Base-by-base conservation (phyloP, 2,113 vertebrate genomes). In the Promerops cafer region DNA sequence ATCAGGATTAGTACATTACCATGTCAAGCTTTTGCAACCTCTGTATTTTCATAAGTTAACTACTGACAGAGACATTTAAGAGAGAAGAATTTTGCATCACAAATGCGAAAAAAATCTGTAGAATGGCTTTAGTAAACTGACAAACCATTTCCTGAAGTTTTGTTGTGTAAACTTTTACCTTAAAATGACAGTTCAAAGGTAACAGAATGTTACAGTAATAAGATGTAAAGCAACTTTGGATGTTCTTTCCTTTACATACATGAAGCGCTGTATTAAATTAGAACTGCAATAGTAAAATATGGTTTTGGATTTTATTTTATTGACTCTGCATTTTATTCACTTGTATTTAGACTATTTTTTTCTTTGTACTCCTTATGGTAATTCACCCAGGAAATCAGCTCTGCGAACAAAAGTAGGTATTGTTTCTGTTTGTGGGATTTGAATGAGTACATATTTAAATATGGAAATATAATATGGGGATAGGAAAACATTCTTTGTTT, bases 151-250 rank as follows among this genome's bases (percentile, higher is more conserved):
- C 90, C 95, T 95, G 77, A 92, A 97, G 84, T 92, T 95, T 84
- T 96, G 80, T 93, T 95, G 93, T 93, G 95, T 95, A 91, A 97
- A 85, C 84, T 96, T 96, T 96, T 96, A 89, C 84, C 84, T 95
- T 94, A 93, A 97, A 95, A 84, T 97, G 93, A 97, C 96, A 98
- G 93, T 97, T 98, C 77, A 97, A 97, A 98, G 16, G 54, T 28
- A 69, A 80, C 11, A 82, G 28, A 39, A 90, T 87, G 94, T 98
- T 98, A 97, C 76, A 96, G 79, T 98, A 97, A 98, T 98, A 98
- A 98, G 95, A 94, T 82, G 31, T 95, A 97, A 95, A 89, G 53
- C 57, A 87, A 90, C 91, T 68, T 63, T 84, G 20, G 81, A 49
- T 96, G 75, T 83, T 95, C 89, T 98, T 98, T 98, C 95, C 96